phyloP scores from a whole-genome alignment of 2,113 vertebrate species.

The Zosterops hypoxanthus region DNA sequence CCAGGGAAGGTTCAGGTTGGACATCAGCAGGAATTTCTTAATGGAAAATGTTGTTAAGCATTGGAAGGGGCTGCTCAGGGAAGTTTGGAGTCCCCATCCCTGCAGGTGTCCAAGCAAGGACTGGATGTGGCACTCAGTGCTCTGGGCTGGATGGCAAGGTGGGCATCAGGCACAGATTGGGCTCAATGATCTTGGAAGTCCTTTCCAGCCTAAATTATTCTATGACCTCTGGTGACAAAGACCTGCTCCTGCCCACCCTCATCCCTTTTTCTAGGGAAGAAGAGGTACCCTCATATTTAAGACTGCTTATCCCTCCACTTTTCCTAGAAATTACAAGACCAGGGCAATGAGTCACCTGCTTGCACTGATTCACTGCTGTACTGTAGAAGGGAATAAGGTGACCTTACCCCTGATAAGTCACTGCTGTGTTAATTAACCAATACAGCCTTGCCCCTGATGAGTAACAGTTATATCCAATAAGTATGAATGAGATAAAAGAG shows the following conservation, averaged over 20 bases:
- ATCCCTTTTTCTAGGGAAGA: neutral
- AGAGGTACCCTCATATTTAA: neutral
- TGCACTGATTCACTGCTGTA: neutral
- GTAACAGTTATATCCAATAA: neutral
- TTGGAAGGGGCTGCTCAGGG: neutral
- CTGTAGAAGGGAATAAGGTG: neutral
- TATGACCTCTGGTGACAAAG: neutral
- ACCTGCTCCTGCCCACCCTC: neutral
- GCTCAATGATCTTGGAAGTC: rapidly evolving
- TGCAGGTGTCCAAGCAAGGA: neutral
- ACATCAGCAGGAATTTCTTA: neutral
- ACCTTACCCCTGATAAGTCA: neutral
- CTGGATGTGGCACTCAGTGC: neutral
- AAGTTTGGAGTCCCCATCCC: neutral
- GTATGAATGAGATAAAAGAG: neutral
- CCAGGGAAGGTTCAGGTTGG: neutral
- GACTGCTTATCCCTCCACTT: neutral
- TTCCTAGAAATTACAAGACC: neutral
- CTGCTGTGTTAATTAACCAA: neutral
- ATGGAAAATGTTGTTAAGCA: neutral
- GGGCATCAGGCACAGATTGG: rapidly evolving
- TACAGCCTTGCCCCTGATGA: neutral
- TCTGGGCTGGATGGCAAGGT: neutral
- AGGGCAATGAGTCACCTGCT: neutral
- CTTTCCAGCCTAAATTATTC: neutral